These are phyloP conservation scores for Eumeta japonica DNA, from an alignment of 1,140 invertebrate species.

Conservation along the genomic window DNA sequence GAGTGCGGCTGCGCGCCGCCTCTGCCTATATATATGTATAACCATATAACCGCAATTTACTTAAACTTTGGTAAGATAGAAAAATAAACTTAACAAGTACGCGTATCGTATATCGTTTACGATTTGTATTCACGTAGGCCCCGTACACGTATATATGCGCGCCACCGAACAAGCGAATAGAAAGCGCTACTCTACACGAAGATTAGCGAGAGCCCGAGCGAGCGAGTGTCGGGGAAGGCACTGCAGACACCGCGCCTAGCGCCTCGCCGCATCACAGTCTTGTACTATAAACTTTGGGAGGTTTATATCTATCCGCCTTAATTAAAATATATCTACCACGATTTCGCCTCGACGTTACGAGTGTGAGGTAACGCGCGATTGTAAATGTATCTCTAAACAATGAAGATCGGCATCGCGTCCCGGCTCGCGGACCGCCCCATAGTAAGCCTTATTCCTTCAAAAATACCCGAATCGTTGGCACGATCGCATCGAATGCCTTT, in stretches of 20 bases:
- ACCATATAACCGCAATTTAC: neutral
- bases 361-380: conserved; percentile 17
- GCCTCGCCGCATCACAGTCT: conserved; percentile 20
- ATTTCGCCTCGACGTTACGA: conserved; percentile 6
- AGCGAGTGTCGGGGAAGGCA: neutral
- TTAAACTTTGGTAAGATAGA: conserved; percentile 9
- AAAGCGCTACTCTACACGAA: neutral
- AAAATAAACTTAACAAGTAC: conserved; percentile 19
- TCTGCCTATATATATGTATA: neutral
- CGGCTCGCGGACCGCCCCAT: neutral
- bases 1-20: neutral
- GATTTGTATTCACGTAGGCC: neutral
- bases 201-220: neutral
- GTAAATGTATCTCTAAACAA: conserved; percentile 15
- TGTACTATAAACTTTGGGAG: conserved; percentile 10
- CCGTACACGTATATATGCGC: neutral
- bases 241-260: neutral
- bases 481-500: neutral
- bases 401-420: conserved; percentile 3
- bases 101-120: no score
- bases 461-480: conserved; percentile 2
- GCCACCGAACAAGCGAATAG: neutral
- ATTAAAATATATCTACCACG: neutral
- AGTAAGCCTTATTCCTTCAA: neutral
- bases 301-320: conserved; percentile 3